Evolutionary conservation across 2,888 invertebrate genomes (phyloP).

Genomic region (Bellardia pandia): DNA sequence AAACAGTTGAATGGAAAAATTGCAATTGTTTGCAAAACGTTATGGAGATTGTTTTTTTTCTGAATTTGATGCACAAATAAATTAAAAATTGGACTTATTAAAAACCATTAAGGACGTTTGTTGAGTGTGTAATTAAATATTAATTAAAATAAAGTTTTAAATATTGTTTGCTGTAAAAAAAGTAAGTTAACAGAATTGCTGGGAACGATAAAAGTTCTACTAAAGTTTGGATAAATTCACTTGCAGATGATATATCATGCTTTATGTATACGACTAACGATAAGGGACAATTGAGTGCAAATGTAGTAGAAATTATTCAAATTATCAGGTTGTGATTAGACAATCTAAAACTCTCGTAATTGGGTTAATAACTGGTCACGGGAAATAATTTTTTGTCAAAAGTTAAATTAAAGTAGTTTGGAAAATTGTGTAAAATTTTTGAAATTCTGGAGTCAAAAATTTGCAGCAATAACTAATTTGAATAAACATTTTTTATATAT

Average conservation of each 20-base stretch:
- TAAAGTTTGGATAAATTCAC: too few species aligned
- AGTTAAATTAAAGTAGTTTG: too few species aligned
- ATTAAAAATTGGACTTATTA: conserved; percentile 34
- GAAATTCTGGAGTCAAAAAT: background rate
- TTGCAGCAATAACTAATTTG: background rate
- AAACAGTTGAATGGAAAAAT: conserved; percentile 3
- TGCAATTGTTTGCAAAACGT: conserved; percentile 15
- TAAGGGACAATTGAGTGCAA: too few species aligned
- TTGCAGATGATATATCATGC: too few species aligned
- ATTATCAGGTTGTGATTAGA: too few species aligned
- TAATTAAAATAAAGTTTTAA: conserved; percentile 27
- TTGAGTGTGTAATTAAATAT: conserved; percentile 22
- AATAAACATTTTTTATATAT: background rate
- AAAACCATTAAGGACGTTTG: conserved; percentile 26
- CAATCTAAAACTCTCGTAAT: too few species aligned
- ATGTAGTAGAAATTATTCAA: too few species aligned
- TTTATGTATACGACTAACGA: too few species aligned
- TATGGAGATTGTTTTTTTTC: background rate
- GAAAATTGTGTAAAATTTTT: background rate
- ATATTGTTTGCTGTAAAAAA: background rate
- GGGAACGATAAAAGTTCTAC: too few species aligned
- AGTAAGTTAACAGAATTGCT: too few species aligned
- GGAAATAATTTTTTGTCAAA: too few species aligned
- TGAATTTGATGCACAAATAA: conserved; percentile 3
- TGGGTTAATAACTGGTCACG: too few species aligned